Base-by-base conservation (phyloP, 92 coral and sea anemone species). In the Umimayanthus chanpuru region DNA sequence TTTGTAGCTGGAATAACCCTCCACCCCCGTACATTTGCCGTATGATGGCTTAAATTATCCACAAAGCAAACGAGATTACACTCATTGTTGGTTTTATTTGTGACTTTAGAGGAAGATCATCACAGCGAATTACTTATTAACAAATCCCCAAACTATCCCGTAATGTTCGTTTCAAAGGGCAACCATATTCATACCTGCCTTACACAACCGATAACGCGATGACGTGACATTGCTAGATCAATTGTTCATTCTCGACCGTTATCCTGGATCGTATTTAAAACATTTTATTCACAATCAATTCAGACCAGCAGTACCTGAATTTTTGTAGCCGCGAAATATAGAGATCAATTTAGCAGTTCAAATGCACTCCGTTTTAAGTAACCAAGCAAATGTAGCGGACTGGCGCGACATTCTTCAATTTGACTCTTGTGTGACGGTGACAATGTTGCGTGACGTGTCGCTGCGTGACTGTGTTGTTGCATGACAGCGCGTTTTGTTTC, bases 381-480 rank as follows among this genome's bases (percentile, higher is more conserved):
- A 61, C 68, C 29, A 83, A 39, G 75, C 81, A 61, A 82, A 71
- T 58, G 61, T 64, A 76, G 83, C 47, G 56, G 61, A 82, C 43
- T 67, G 23, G 61, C 61, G 21, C 38, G 77, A 83, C 38, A 28
- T 15, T 53, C 49, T 44, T 44, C 49, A 44, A 44, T 44, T 5
- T 16, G 56, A 50, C 56, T 16, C 70, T 61, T 61, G 25, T 0
- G 25, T 4, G 68, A 20, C 26, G 26, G 26, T 61, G 25, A 20
- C 4, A n/a, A n/a, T n/a, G 26, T 21, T 61, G 68, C 68, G 68
- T 61, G 26, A 61, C 7, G 36, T 32, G 36, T 32, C 36, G 36
- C 2, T 32, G 36, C 36, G 36, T 32, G 36, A 32, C 2, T 0
- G 1, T 0, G 36, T 32, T 32, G 36, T 32, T 0, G 36, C 36